Percentiles rank a stretch among this genome's conserved stretches.
Evolutionary conservation across 2,888 invertebrate genomes (phyloP).

Genomic region (Acleris literana): DNA sequence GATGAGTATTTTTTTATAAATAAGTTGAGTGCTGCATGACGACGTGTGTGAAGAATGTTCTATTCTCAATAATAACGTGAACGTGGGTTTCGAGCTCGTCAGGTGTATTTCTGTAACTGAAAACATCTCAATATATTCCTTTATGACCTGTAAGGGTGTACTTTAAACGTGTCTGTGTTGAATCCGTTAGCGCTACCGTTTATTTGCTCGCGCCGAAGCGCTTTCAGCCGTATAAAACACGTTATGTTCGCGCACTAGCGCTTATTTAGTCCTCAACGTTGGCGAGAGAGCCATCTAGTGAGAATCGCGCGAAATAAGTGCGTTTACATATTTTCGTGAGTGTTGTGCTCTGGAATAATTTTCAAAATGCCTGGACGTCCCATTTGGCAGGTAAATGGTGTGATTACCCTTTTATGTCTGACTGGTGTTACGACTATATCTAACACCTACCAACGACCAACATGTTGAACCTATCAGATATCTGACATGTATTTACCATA

Average conservation of each 20-base stretch:
- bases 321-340: conserved; percentile 62
- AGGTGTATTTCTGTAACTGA: conserved; percentile 36
- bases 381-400: conserved; percentile 85
- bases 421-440: too few species aligned
- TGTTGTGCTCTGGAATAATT: conserved; percentile 56
- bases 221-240: conserved; percentile 79
- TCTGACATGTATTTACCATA: too few species aligned
- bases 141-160: conserved; percentile 68
- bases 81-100: conserved; percentile 11
- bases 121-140: conserved; percentile 57
- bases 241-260: conserved; percentile 74
- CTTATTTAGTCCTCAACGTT: conserved; percentile 80
- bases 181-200: conserved; percentile 71
- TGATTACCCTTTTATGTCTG: conserved; percentile 21
- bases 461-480: too few species aligned
- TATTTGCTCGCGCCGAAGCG: conserved; percentile 66
- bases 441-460: too few species aligned
- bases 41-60: neutral
- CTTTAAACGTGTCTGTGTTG: conserved; percentile 73
- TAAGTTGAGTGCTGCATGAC: conserved; percentile 1
- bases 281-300: conserved; percentile 82
- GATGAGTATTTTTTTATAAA: neutral
- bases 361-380: conserved; percentile 89
- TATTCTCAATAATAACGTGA: conserved; percentile 1
- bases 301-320: conserved; percentile 59